Conservation (phyloP, 64 coral and sea anemone species). For the Stichodactyla mertensii region DNA sequence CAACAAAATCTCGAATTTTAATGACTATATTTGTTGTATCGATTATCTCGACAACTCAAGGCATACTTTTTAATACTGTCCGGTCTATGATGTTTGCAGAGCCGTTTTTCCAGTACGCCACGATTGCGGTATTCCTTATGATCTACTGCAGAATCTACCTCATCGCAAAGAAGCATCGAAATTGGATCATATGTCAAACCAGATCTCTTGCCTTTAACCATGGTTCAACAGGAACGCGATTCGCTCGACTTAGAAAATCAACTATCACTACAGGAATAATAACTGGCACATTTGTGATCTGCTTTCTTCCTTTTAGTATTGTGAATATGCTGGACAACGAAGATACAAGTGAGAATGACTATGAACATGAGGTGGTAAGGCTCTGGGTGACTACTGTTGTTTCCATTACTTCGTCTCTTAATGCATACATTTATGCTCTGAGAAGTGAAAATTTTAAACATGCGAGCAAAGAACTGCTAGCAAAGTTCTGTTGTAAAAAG, state of each 20-base stretch:
- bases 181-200: background rate
- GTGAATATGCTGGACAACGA: background rate
- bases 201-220: constrained; percentile 6
- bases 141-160: background rate
- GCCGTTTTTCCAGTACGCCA: background rate
- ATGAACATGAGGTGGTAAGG: background rate
- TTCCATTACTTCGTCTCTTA: background rate
- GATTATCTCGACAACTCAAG: background rate
- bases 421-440: constrained; percentile 7
- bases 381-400: background rate
- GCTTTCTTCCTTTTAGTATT: constrained; percentile 18
- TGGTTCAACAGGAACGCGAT: background rate
- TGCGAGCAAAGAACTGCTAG: background rate
- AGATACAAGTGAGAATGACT: background rate
- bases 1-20: background rate
- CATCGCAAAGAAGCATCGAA: constrained; percentile 3
- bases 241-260: background rate
- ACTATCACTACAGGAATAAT: constrained; percentile 9
- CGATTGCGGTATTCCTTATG: background rate
- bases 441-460: constrained; percentile 15
- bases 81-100: background rate
- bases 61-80: constrained; percentile 11
- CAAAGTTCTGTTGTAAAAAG: background rate
- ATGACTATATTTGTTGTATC: background rate
- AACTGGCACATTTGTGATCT: constrained; percentile 3